These are phyloP conservation scores for Hyposoter dolosus DNA, from an alignment of 2,888 invertebrate genomes.

Conservation along the genomic window DNA sequence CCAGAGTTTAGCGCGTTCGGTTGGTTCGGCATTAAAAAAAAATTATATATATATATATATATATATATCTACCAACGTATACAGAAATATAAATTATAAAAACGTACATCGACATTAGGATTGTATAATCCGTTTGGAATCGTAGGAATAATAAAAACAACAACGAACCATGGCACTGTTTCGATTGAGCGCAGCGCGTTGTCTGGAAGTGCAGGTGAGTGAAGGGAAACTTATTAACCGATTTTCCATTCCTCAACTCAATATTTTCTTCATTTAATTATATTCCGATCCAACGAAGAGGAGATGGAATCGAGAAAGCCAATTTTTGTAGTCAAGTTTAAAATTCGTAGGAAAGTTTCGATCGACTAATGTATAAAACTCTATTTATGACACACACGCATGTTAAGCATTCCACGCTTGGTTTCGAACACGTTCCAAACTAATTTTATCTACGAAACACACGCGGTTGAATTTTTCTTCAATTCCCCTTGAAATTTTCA, in stretches of 20 bases:
- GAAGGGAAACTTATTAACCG: not conserved
- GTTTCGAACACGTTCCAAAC: conserved; percentile 15
- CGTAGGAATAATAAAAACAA: conserved; percentile 53
- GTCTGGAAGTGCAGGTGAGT: conserved; percentile 82
- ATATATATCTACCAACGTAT: not conserved
- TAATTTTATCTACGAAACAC: conserved; percentile 5
- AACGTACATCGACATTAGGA: conserved; percentile 50
- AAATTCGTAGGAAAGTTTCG: conserved; percentile 3
- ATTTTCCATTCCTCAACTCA: conserved; percentile 12
- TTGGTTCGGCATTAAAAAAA: conserved; percentile 72
- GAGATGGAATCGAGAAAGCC: not conserved
- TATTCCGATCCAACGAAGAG: not conserved
- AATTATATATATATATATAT: conserved; percentile 20
- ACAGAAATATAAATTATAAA: conserved; percentile 25
- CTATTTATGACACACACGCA: not conserved
- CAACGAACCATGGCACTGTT: conserved; percentile 81
- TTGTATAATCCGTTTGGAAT: conserved; percentile 57
- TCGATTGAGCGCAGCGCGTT: conserved; percentile 81
- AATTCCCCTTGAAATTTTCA: not conserved
- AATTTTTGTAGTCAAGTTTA: not conserved
- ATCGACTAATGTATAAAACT: not conserved
- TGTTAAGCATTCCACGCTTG: not conserved
- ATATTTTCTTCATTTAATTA: not conserved
- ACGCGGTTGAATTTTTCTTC: conserved; percentile 40
- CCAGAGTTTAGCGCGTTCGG: conserved; percentile 82